A percentile compares a stretch with the other conserved stretches of the same genome.
Evolutionary conservation across 2,888 invertebrate genomes (phyloP).

Genomic region (Hartigia nigra): DNA sequence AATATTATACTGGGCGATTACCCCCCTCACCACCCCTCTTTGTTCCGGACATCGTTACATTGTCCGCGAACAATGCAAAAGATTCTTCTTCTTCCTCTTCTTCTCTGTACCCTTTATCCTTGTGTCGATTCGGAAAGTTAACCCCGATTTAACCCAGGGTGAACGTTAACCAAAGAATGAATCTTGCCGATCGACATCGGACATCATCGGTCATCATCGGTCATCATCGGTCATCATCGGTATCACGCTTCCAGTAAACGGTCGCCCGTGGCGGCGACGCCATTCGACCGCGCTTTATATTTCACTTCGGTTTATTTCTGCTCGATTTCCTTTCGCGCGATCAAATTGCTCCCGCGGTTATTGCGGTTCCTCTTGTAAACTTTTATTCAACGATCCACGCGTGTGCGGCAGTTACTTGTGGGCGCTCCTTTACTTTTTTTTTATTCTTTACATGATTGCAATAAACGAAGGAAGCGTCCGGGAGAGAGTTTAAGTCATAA

Average conservation of each 20-base stretch:
- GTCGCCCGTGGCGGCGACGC: conserved; percentile 1
- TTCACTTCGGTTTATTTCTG: conserved; percentile 24
- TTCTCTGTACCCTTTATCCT: conserved; percentile 8
- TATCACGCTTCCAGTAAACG: not conserved
- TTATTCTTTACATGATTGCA: not conserved
- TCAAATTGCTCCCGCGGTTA: not conserved
- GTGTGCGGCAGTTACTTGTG: not conserved
- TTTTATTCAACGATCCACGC: not conserved
- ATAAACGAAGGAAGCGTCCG: not conserved
- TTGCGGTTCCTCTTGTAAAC: conserved; percentile 1
- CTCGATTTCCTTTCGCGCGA: conserved; percentile 21
- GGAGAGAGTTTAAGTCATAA: not conserved
- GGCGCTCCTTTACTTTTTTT: not conserved
- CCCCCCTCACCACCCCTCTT: conserved; percentile 31
- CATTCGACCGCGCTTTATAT: not conserved
- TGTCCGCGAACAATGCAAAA: conserved; percentile 47
- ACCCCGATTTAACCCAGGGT: conserved; percentile 43
- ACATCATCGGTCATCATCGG: not conserved
- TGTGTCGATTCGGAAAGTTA: conserved; percentile 29
- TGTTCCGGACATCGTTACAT: conserved; percentile 50
- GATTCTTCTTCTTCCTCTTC: conserved; percentile 15
- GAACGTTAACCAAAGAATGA: conserved; percentile 31
- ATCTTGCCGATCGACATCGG: not conserved
- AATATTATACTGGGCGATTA: conserved; percentile 58
- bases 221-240: conserved; percentile 1